Evolutionary conservation across 1,140 invertebrate genomes (phyloP).

Genomic region (Pissodes strobi): DNA sequence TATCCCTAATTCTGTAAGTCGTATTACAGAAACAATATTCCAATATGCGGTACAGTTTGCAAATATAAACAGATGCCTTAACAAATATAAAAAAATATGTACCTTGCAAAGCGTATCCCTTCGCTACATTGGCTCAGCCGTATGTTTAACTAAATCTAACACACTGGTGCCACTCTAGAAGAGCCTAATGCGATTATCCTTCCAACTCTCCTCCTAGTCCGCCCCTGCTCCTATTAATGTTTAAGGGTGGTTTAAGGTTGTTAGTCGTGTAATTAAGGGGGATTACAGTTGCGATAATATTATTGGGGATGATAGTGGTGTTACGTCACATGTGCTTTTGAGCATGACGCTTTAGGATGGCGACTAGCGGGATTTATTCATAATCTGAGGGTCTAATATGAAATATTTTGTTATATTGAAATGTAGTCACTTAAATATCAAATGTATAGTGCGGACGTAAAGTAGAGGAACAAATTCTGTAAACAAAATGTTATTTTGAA

Average conservation of each 20-base stretch:
- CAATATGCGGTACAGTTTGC: too few relatives aligned
- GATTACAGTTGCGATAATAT: constrained; percentile 40
- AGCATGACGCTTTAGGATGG: constrained; percentile 5
- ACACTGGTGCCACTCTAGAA: constrained; percentile 25
- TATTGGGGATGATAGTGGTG: constrained; percentile 38
- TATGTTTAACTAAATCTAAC: constrained; percentile 27
- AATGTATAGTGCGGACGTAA: too few relatives aligned
- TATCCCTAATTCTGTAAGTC: too few relatives aligned
- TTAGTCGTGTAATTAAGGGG: constrained; percentile 38
- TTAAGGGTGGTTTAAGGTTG: constrained; percentile 40
- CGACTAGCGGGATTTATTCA: background rate
- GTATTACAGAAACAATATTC: too few relatives aligned
- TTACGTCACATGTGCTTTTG: constrained; percentile 32
- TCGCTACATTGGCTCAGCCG: too few relatives aligned
- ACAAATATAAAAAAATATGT: too few relatives aligned
- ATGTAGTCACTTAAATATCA: background rate
- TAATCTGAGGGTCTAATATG: background rate
- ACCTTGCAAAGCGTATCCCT: too few relatives aligned
- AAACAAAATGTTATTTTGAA: too few relatives aligned
- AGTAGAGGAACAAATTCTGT: too few relatives aligned
- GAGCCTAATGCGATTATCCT: constrained; percentile 35
- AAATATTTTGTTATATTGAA: background rate
- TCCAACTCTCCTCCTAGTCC: constrained; percentile 7
- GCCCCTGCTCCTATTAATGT: constrained; percentile 31
- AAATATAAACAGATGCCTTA: too few relatives aligned